Evolutionary conservation across 2,888 invertebrate species (phyloP).

Genomic region (Hyposoter dolosus): DNA sequence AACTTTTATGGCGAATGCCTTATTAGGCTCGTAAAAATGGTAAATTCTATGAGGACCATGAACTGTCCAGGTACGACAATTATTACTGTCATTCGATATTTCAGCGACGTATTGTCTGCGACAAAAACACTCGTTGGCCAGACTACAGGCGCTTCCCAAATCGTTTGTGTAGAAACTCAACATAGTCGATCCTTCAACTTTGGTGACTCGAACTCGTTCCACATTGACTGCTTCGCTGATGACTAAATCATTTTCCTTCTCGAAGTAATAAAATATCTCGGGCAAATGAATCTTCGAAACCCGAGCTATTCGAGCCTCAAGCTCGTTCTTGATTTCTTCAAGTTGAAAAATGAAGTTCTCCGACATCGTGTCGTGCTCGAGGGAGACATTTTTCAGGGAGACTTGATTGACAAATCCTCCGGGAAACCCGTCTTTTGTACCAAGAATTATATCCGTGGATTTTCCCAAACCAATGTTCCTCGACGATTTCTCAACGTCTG

Average conservation of each 20-base stretch:
- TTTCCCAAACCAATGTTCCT: neutral
- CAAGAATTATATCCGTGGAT: neutral
- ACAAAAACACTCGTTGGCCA: conserved; percentile 75
- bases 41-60: conserved; percentile 66
- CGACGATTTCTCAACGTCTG: conserved; percentile 60
- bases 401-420: conserved; percentile 72
- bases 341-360: conserved; percentile 12
- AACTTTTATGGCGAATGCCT: conserved; percentile 72
- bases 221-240: conserved; percentile 69
- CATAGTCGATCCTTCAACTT: conserved; percentile 66
- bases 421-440: neutral
- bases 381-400: conserved; percentile 41
- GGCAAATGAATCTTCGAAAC: conserved; percentile 49
- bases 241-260: conserved; percentile 70
- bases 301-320: conserved; percentile 65
- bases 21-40: conserved; percentile 72
- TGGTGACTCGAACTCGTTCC: conserved; percentile 66
- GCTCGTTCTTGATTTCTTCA: conserved; percentile 45
- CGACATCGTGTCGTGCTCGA: conserved; percentile 27
- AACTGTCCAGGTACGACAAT: conserved; percentile 57
- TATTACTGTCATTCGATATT: conserved; percentile 54
- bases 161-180: conserved; percentile 74
- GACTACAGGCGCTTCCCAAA: conserved; percentile 72
- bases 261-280: conserved; percentile 75
- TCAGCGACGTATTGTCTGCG: conserved; percentile 73